Evolutionary conservation across 53 echinoderm and acorn worm genomes (phyloP).

Genomic region (Patiria pectinifera): DNA sequence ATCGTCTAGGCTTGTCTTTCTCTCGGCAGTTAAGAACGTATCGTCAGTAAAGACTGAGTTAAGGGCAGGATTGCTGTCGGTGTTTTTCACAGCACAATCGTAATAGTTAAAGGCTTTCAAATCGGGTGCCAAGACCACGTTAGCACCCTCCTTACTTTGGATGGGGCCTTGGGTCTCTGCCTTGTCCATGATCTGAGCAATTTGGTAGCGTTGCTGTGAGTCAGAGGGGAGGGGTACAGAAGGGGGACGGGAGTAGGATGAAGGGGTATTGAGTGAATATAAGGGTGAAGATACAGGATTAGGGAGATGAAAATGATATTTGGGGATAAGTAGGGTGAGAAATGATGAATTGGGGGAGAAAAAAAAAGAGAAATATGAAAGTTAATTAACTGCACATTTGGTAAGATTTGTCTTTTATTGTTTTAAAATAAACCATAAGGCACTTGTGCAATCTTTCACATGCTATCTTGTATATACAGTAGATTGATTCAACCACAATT

Average conservation of each 20-base stretch:
- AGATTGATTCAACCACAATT: too few species aligned
- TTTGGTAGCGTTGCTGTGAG: conserved; percentile 90
- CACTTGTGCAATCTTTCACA: too few species aligned
- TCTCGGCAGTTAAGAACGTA: neutral
- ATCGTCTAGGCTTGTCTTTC: conserved; percentile 16
- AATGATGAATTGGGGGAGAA: conserved; percentile 3
- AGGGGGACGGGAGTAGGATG: neutral
- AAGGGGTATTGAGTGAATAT: neutral
- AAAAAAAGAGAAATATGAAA: conserved; percentile 8
- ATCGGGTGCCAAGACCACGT: conserved; percentile 27
- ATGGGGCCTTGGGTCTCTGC: conserved; percentile 76
- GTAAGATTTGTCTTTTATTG: neutral
- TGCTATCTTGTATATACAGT: too few species aligned
- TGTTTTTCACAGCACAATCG: conserved; percentile 32
- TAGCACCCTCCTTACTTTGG: conserved; percentile 77
- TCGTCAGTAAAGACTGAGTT: neutral
- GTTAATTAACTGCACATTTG: neutral
- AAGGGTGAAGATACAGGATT: conserved; percentile 7
- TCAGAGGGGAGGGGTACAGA: neutral
- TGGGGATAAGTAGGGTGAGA: neutral
- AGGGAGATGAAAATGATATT: neutral
- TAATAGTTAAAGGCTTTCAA: conserved; percentile 75
- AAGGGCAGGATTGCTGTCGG: neutral
- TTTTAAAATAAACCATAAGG: neutral
- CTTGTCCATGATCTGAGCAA: conserved; percentile 85